These are phyloP conservation scores for Rhynchonycteris naso DNA, from an alignment of 2,797 vertebrate species.

Conservation along the genomic window DNA sequence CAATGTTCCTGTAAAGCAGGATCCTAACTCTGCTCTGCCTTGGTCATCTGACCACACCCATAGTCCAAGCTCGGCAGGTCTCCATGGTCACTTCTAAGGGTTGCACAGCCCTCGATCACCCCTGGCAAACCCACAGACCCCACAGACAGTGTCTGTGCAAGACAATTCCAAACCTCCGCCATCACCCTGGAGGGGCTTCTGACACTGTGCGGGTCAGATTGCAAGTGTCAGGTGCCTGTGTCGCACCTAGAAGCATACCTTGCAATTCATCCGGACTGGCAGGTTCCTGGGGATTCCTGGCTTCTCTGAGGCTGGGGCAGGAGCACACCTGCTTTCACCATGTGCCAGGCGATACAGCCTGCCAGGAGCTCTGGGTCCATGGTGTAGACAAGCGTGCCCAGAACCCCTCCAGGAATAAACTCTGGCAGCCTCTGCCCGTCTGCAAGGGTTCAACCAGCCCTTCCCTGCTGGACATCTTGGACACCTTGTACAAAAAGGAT, in stretches of 20 bases:
- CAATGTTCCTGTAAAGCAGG: background rate
- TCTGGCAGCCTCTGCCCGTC: background rate
- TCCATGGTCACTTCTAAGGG: accelerated
- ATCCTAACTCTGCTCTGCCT: background rate
- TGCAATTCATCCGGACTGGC: accelerated
- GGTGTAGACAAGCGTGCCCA: accelerated
- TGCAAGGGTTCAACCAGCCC: accelerated
- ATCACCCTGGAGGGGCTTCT: accelerated
- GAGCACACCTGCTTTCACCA: background rate
- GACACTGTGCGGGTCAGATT: accelerated
- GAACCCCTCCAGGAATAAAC: background rate
- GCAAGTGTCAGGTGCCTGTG: accelerated
- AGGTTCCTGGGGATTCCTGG: background rate
- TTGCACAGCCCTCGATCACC: background rate
- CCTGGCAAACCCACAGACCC: accelerated
- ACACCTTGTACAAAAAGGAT: background rate
- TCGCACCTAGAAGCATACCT: background rate
- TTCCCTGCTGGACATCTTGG: accelerated
- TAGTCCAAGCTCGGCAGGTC: accelerated
- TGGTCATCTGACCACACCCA: accelerated
- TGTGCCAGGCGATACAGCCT: background rate
- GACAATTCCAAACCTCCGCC: accelerated
- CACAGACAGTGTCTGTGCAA: accelerated
- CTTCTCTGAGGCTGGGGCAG: background rate
- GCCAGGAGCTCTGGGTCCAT: background rate